Evolutionary conservation across 2,888 invertebrate genomes (phyloP).

Genomic region (Eilema griseolum): DNA sequence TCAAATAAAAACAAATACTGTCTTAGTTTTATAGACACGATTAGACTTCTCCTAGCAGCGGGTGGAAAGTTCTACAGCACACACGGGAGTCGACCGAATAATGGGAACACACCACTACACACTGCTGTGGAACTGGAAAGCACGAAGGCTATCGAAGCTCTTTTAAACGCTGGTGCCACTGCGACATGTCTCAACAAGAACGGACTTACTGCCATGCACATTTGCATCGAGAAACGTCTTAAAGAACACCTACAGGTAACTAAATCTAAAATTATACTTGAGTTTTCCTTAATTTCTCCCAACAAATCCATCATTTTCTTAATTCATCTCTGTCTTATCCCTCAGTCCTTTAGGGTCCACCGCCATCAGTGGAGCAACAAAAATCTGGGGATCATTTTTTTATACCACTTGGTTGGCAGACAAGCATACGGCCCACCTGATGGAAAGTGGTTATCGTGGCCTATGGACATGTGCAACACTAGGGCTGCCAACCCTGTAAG

Average conservation of each 20-base stretch:
- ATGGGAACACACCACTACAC: constrained; percentile 40
- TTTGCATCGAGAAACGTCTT: constrained; percentile 49
- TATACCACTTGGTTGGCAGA: too few relatives aligned
- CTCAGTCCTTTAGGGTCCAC: background rate
- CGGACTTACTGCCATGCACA: constrained; percentile 51
- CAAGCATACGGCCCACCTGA: too few relatives aligned
- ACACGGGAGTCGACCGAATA: constrained; percentile 6
- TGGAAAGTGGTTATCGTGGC: too few relatives aligned
- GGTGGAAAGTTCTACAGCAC: constrained; percentile 26
- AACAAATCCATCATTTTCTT: too few relatives aligned
- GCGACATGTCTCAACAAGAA: constrained; percentile 30
- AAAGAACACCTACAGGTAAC: constrained; percentile 48
- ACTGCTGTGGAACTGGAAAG: constrained; percentile 54
- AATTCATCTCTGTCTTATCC: background rate
- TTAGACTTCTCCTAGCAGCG: constrained; percentile 30
- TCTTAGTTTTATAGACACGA: constrained; percentile 36
- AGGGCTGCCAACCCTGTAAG: too few relatives aligned
- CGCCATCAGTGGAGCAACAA: background rate
- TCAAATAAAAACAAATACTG: background rate
- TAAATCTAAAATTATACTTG: background rate
- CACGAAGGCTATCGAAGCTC: constrained; percentile 31
- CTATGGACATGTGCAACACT: too few relatives aligned
- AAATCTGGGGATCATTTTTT: background rate
- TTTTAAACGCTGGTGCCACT: constrained; percentile 42
- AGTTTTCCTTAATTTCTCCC: too few relatives aligned